Percentiles rank a stretch among this genome's conserved stretches.
These are phyloP conservation scores for Ctenodactylus gundi DNA, from an alignment of 2,113 vertebrate species.

Conservation along the genomic window DNA sequence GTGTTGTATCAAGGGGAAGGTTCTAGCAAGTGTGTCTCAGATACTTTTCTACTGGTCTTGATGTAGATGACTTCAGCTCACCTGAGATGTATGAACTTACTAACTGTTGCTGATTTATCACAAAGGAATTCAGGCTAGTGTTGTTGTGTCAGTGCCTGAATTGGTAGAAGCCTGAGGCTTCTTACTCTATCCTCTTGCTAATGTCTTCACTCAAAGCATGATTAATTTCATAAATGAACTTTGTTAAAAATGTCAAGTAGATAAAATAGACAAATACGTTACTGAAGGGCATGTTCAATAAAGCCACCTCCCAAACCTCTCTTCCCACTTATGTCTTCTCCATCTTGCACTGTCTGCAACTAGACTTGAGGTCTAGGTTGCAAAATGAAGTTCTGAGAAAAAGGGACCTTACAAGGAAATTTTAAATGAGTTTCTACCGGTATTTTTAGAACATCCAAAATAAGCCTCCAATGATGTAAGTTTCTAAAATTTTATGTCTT, in stretches of 20 bases:
- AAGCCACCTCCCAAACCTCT: background rate
- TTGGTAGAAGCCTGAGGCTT: background rate
- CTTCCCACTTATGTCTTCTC: background rate
- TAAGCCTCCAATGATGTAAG: constrained; percentile 55
- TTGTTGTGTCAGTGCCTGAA: background rate
- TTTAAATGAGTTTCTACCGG: constrained; percentile 19
- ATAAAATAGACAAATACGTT: background rate
- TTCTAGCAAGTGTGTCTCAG: background rate
- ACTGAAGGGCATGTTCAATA: background rate
- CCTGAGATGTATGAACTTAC: background rate
- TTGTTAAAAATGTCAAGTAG: background rate
- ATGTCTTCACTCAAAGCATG: background rate
- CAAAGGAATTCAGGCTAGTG: background rate
- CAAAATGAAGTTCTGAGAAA: constrained; percentile 26
- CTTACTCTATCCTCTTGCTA: background rate
- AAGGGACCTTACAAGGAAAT: constrained; percentile 47
- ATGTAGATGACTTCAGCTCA: background rate
- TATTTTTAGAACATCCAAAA: constrained; percentile 68
- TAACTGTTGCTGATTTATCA: background rate
- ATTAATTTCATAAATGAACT: background rate
- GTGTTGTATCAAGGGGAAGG: background rate
- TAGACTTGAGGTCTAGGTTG: background rate
- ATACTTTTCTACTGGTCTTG: background rate
- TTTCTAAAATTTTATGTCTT: constrained; percentile 58
- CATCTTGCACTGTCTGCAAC: background rate